phyloP scores from a whole-genome alignment of 1,140 invertebrate genomes.

The Pogonus chalceus region DNA sequence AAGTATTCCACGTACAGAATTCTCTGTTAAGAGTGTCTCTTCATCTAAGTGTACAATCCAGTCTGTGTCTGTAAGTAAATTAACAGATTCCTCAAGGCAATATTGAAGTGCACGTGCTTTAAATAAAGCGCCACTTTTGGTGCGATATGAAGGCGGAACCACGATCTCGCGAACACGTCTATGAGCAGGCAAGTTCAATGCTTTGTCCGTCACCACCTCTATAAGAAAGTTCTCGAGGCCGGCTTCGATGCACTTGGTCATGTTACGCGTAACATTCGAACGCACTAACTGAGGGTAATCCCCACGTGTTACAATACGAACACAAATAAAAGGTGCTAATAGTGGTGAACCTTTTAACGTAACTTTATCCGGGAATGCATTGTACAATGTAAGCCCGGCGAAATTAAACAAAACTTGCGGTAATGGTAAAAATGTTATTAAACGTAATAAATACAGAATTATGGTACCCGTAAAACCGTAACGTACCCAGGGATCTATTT shows the following conservation, averaged over 20 bases:
- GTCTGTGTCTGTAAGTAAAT: constrained; percentile 78
- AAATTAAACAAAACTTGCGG: constrained; percentile 90
- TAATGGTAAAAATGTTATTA: constrained; percentile 76
- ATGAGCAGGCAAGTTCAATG: constrained; percentile 61
- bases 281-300: constrained; percentile 88
- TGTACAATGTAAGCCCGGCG: constrained; percentile 81
- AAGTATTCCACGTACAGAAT: constrained; percentile 81
- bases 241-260: constrained; percentile 78
- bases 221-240: constrained; percentile 94
- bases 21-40: constrained; percentile 90
- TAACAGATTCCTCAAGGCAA: constrained; percentile 85
- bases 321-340: constrained; percentile 89
- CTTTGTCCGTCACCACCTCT: constrained; percentile 94
- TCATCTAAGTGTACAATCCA: constrained; percentile 98
- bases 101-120: constrained; percentile 94
- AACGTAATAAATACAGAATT: constrained; percentile 67
- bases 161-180: constrained; percentile 70
- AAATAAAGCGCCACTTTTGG: constrained; percentile 84
- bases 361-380: constrained; percentile 91
- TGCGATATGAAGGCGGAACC: constrained; percentile 75
- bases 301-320: constrained; percentile 89
- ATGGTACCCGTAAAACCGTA: constrained; percentile 66
- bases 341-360: constrained; percentile 80
- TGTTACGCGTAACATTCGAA: constrained; percentile 80
- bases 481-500: constrained; percentile 66